phyloP scores from a whole-genome alignment of 2,113 vertebrate genomes.

The Spermophilus dauricus region DNA sequence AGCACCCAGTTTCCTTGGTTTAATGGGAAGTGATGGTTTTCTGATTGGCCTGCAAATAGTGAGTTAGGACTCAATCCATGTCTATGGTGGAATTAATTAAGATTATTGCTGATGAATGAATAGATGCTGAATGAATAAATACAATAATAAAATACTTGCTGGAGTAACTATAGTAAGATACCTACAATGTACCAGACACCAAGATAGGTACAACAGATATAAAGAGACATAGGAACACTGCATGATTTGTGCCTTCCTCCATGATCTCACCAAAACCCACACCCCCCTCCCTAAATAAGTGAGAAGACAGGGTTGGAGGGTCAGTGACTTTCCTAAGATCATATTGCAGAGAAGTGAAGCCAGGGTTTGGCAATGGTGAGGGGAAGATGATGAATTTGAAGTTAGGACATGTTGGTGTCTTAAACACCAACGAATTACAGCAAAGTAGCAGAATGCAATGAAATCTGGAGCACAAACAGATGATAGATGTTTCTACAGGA shows the following conservation, averaged over 20 bases:
- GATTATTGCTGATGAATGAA: not conserved
- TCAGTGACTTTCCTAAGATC: not conserved
- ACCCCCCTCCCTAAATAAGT: not conserved
- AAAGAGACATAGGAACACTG: not conserved
- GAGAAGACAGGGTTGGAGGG: not conserved
- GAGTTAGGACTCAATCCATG: not conserved
- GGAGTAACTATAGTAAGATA: not conserved
- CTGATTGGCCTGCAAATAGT: not conserved
- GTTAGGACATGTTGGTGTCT: not conserved
- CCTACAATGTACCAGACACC: not conserved
- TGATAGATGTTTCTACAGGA: not conserved
- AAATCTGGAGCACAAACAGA: not conserved
- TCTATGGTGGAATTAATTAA: not conserved
- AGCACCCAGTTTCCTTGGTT: not conserved
- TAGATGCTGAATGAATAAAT: constrained; percentile 5
- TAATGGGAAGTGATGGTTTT: constrained; percentile 2
- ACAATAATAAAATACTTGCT: not conserved
- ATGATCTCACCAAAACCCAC: not conserved
- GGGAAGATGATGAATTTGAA: not conserved
- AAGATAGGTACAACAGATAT: not conserved
- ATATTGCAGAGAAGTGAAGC: not conserved
- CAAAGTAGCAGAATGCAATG: not conserved
- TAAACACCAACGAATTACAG: not conserved
- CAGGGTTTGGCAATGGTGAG: not conserved
- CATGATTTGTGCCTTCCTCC: not conserved